Evolutionary conservation across 2,113 vertebrate genomes (phyloP).

Genomic region (pig (Sus scrofa)): T2T-Sscrofa CM000824.6:209968501-209969000

Average conservation of each 20-base stretch:
- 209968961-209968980: constrained; percentile 55
- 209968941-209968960: constrained; percentile 23
- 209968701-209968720: not conserved
- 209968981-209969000: constrained; percentile 25
- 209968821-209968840: not conserved
- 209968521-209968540: not conserved
- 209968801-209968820: not conserved
- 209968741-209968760: not conserved
- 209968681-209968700: not conserved
- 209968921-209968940: constrained; percentile 48
- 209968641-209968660: not conserved
- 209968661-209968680: not conserved
- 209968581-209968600: not conserved
- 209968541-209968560: not conserved
- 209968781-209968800: not conserved
- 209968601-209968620: not conserved
- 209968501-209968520: not conserved
- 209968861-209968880: not conserved
- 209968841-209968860: not conserved
- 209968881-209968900: not conserved
- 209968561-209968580: not conserved
- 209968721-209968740: not conserved
- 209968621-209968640: not conserved
- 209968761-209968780: not conserved
- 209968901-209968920: not conserved